Evolutionary conservation across 2,113 vertebrate species (phyloP).

Genomic region (Sceloporus tristichus): DNA sequence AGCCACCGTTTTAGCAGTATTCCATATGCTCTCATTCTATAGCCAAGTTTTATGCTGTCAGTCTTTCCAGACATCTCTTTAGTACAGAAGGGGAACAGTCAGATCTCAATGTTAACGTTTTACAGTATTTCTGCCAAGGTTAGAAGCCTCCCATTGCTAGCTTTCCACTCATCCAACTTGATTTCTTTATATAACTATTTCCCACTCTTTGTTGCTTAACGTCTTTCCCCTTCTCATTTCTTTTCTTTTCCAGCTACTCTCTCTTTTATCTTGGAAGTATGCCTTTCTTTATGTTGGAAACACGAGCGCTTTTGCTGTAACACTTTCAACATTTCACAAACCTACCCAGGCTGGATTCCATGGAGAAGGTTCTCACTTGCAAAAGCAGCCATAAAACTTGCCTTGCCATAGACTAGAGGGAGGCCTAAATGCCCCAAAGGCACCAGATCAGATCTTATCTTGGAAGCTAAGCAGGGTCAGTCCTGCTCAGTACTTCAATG

Average conservation of each 20-base stretch:
- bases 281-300: not conserved
- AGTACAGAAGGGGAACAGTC: conserved; percentile 22
- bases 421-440: too few species aligned
- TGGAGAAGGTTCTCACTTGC: not conserved
- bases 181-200: not conserved
- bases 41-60: conserved; percentile 48
- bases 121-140: conserved; percentile 16
- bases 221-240: not conserved
- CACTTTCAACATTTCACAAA: not conserved
- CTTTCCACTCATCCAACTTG: conserved; percentile 1
- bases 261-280: not conserved
- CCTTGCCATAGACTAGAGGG: too few species aligned
- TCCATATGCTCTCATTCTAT: conserved; percentile 43
- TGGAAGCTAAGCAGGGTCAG: too few species aligned
- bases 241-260: not conserved
- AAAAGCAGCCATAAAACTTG: not conserved
- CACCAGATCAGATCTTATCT: too few species aligned
- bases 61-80: conserved; percentile 53
- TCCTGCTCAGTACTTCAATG: too few species aligned
- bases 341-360: not conserved
- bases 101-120: conserved; percentile 29
- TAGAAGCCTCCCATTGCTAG: not conserved
- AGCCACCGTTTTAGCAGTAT: conserved; percentile 11
- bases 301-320: not conserved
- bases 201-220: not conserved